Base-by-base conservation (phyloP, 2,113 vertebrate species). In the Nannospalax galili region DNA sequence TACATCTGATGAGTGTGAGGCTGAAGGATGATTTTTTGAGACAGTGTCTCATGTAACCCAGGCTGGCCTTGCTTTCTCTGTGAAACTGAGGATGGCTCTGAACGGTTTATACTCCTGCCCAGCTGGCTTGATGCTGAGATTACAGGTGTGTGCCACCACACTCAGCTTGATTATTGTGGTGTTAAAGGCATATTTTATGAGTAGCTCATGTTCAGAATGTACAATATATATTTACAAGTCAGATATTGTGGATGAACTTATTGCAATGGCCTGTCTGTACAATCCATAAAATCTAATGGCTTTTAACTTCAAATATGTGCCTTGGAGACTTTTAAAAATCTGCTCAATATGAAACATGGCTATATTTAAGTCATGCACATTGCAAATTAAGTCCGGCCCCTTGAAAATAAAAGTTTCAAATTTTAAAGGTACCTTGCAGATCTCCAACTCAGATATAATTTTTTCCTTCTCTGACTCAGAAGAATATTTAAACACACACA, bases 401-500 rank as follows among this genome's bases (percentile, higher is more conserved):
- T 90, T 42, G 62, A 75, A 48, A 90, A 52, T n/a, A n/a, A 26
- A 86, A 28, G 14, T 45, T 96, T 87, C 82, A 15, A 79, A 77
- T 87, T 88, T 92, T 65, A 77, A 93, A 77, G 60, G 48, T 22
- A 58, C 3, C 73, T 32, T 52, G 40, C 62, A 87, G 40, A 58
- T 92, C 90, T 92, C 56, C 17, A 92, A 20, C 11, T 81, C 72
- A 90, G 32, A 86, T 79, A 20, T n/a, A 92, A 78, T 75, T 74
- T 37, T 60, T 87, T 90, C 45, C 26, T 89, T 20, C 24, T 65
- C 24, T 79, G 37, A 80, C 37, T 79, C 45, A 95, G 30, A 95
- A 94, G 56, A 84, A 92, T 26, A 11, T 0, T 14, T 93, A 20
- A 72, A 91, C 93, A 82, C 52, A 52, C 1, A 56, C 72, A 88